phyloP scores from a whole-genome alignment of 2,888 invertebrate species.

The Lepidocyrtinus sp. region DNA sequence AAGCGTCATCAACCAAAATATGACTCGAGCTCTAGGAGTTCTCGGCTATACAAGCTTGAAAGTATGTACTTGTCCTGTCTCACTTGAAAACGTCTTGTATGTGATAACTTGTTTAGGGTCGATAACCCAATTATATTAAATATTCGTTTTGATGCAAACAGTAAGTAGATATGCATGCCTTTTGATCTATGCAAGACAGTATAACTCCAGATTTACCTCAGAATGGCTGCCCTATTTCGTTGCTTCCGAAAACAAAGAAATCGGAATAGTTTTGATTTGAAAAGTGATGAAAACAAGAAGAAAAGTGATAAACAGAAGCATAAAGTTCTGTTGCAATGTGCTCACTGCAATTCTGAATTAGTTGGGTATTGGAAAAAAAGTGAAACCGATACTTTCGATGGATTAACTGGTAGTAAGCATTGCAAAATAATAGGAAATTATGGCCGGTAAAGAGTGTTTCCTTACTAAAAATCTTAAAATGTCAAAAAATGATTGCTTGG shows the following conservation, averaged over 20 bases:
- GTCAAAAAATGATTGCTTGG: not conserved
- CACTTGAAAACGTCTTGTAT: not conserved
- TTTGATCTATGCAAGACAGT: not conserved
- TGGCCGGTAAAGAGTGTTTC: not conserved
- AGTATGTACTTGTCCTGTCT: not conserved
- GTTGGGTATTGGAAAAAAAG: conserved; percentile 21
- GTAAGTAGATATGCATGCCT: not conserved
- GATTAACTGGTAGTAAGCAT: not conserved
- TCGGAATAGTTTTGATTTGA: not conserved
- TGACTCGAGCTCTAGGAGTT: not conserved
- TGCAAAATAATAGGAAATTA: not conserved
- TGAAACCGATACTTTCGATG: conserved; percentile 4
- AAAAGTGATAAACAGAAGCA: not conserved
- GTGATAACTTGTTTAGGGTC: conserved; percentile 11
- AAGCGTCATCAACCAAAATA: not conserved
- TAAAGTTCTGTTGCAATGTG: conserved; percentile 1
- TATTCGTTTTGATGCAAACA: not conserved
- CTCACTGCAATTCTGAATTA: conserved; percentile 30
- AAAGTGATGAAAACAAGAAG: not conserved
- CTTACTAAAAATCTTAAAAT: not conserved
- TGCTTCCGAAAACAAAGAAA: conserved; percentile 35
- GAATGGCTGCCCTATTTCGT: conserved; percentile 45
- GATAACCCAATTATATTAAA: conserved; percentile 14
- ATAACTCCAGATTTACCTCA: not conserved
- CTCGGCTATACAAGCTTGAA: not conserved